These are phyloP conservation scores for Ischnus inquisitorius DNA, from an alignment of 2,888 invertebrate genomes.

Conservation along the genomic window DNA sequence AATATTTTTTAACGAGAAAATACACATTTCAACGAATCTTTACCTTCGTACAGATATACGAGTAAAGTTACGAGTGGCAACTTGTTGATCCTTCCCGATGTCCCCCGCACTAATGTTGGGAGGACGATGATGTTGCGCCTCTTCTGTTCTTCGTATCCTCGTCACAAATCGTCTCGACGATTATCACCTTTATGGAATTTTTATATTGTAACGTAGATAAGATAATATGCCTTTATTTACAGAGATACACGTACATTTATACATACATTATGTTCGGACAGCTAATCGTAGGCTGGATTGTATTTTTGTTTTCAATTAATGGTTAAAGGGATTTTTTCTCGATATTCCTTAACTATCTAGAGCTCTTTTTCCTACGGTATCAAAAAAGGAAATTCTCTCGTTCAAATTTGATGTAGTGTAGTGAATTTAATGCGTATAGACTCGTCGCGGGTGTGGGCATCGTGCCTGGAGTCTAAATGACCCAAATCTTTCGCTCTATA, in stretches of 20 bases:
- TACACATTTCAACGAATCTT: constrained; percentile 13
- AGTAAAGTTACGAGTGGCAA: constrained; percentile 43
- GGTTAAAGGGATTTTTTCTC: constrained; percentile 57
- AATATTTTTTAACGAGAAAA: constrained; percentile 9
- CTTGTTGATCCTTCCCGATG: constrained; percentile 57
- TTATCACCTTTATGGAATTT: constrained; percentile 51
- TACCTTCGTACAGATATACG: constrained; percentile 39
- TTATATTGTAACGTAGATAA: constrained; percentile 73
- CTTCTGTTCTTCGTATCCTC: neutral
- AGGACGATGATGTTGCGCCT: constrained; percentile 26
- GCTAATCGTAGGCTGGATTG: constrained; percentile 72
- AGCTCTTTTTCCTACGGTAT: constrained; percentile 69
- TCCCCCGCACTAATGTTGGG: constrained; percentile 23
- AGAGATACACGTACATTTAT: constrained; percentile 78
- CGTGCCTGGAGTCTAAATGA: constrained; percentile 28
- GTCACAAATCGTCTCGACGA: constrained; percentile 1
- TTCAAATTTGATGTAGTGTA: constrained; percentile 31
- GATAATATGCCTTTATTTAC: constrained; percentile 79
- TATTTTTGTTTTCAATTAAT: constrained; percentile 46
- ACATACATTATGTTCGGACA: constrained; percentile 74
- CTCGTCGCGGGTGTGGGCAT: constrained; percentile 26
- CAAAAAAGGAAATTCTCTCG: constrained; percentile 69
- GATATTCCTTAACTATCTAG: constrained; percentile 62
- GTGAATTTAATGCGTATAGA: constrained; percentile 33
- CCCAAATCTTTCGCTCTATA: constrained; percentile 18